These are phyloP conservation scores for Dinomys branickii DNA, from an alignment of 2,113 vertebrate species.

Conservation along the genomic window DNA sequence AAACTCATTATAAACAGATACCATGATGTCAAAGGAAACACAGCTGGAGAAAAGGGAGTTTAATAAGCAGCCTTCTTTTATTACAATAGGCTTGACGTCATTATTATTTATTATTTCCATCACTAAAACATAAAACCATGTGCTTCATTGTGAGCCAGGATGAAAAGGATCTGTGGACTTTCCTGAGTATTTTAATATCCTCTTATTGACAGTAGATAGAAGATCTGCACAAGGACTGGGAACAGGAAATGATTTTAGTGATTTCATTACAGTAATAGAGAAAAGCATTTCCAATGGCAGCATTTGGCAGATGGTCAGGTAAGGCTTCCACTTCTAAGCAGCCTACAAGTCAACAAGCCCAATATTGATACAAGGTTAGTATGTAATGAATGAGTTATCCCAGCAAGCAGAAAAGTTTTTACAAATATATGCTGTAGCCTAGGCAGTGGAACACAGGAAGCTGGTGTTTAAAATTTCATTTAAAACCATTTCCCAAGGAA, in stretches of 20 bases:
- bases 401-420: constrained; percentile 65
- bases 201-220: constrained; percentile 95
- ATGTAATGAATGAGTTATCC: constrained; percentile 75
- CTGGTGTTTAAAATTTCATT: constrained; percentile 52
- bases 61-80: constrained; percentile 75
- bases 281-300: constrained; percentile 84
- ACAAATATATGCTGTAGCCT: constrained; percentile 61
- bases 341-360: constrained; percentile 75
- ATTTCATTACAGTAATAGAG: constrained; percentile 89
- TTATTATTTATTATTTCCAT: constrained; percentile 76
- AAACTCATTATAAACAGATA: constrained; percentile 66
- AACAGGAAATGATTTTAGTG: constrained; percentile 92
- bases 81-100: constrained; percentile 81
- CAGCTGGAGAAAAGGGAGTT: constrained; percentile 65
- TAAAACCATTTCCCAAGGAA: constrained; percentile 47
- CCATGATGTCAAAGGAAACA: constrained; percentile 76
- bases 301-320: constrained; percentile 86
- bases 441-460: constrained; percentile 33
- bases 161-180: constrained; percentile 76
- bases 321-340: constrained; percentile 80
- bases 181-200: constrained; percentile 89
- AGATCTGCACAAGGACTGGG: constrained; percentile 77
- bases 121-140: constrained; percentile 70
- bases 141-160: constrained; percentile 63
- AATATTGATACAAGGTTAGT: constrained; percentile 84